Conservation (phyloP, 2,113 vertebrate species). For the Orthonyx spaldingii region DNA sequence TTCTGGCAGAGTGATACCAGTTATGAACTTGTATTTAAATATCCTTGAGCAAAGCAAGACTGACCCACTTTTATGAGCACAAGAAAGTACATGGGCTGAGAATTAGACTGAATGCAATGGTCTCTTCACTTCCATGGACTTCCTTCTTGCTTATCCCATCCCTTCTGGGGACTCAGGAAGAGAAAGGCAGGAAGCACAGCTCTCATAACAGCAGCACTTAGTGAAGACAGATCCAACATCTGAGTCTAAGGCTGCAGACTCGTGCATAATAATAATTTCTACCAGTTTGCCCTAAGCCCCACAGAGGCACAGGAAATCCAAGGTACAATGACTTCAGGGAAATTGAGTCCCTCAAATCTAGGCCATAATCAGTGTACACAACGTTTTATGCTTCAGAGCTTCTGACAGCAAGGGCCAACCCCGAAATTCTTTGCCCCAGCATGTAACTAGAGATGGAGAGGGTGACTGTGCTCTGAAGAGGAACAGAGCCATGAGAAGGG, state of each 20-base stretch:
- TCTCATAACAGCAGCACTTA: neutral
- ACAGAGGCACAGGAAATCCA: neutral
- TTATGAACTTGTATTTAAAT: neutral
- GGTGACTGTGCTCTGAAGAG: neutral
- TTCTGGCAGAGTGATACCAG: neutral
- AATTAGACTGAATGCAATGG: neutral
- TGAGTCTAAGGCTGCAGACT: neutral
- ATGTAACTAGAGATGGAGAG: neutral
- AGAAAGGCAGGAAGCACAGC: neutral
- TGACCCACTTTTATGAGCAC: neutral
- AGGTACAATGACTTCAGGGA: neutral
- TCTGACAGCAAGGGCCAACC: neutral
- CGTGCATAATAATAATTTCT: neutral
- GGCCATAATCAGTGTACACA: neutral
- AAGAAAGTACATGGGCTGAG: neutral
- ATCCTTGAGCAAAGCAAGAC: neutral
- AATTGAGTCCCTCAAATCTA: neutral
- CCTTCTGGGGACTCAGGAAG: neutral
- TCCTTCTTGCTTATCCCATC: neutral
- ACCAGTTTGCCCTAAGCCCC: neutral
- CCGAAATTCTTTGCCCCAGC: neutral
- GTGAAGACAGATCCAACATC: neutral
- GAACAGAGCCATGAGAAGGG: neutral
- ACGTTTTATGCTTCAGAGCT: neutral
- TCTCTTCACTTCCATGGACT: neutral